These are phyloP conservation scores for Salticus scenicus DNA, from an alignment of 2,888 invertebrate genomes.

Conservation along the genomic window DNA sequence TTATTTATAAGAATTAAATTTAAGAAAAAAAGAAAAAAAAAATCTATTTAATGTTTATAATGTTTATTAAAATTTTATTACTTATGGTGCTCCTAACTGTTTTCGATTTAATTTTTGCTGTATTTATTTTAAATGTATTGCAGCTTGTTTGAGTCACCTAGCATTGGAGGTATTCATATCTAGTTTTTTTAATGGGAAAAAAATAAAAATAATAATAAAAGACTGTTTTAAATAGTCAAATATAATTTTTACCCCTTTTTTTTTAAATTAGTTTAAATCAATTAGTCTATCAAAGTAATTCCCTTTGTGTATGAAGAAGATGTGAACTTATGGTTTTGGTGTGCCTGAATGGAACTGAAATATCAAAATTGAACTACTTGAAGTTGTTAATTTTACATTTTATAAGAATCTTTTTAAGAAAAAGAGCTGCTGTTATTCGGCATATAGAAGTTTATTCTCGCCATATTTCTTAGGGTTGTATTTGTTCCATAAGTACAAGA, in stretches of 20 bases:
- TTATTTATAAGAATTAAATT: background rate
- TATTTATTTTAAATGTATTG: background rate
- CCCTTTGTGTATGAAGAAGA: background rate
- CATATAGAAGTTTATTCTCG: background rate
- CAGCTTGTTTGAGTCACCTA: no score
- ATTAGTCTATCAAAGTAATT: background rate
- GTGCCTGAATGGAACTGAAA: background rate
- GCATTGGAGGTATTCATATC: no score
- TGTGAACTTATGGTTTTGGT: background rate
- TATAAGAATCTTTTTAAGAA: background rate
- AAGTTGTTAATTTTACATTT: background rate
- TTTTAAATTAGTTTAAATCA: background rate
- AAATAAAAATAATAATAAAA: background rate
- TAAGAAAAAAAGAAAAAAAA: no score
- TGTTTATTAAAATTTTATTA: background rate
- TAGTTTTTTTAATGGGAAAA: background rate
- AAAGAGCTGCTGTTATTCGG: background rate
- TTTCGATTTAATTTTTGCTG: background rate
- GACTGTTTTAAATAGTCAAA: no score
- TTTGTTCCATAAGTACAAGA: background rate
- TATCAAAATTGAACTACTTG: background rate
- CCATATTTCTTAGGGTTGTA: background rate
- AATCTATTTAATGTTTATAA: background rate
- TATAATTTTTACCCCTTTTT: no score
- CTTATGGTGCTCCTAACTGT: background rate